phyloP scores from a whole-genome alignment of 37 sponge, comb jelly and placozoan species.

The Amphimedon queenslandica region DNA sequence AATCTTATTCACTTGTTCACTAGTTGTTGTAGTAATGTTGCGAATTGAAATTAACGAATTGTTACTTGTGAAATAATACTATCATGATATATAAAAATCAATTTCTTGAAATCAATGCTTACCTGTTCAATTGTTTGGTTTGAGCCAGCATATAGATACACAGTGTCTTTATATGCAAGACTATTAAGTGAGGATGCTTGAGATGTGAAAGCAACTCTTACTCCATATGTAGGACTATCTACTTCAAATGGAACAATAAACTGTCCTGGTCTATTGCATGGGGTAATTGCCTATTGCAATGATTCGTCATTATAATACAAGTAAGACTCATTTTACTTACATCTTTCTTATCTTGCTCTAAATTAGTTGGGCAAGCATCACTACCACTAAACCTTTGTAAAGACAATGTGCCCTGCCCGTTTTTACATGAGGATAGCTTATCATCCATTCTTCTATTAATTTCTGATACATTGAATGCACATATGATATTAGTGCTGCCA shows the following conservation, averaged over 20 bases:
- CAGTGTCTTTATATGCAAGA: neutral
- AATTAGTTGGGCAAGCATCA: neutral
- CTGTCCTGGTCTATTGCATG: neutral
- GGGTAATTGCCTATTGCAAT: neutral
- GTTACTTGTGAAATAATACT: neutral
- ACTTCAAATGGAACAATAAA: neutral
- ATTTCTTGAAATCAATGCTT: no score
- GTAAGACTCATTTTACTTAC: no score
- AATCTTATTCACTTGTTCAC: neutral
- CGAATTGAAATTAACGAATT: constrained; percentile 5
- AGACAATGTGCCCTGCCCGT: neutral
- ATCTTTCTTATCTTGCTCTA: neutral
- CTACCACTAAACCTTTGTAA: neutral
- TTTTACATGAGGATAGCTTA: neutral
- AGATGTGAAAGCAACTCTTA: neutral
- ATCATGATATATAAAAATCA: no score
- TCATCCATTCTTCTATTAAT: constrained; percentile 2
- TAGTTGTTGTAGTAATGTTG: neutral
- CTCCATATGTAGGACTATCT: neutral
- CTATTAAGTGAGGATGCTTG: neutral
- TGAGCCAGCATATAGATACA: neutral
- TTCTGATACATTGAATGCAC: neutral
- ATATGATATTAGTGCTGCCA: neutral
- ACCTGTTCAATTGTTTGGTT: neutral
- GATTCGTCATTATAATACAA: no score